Base-by-base conservation (phyloP, 2,797 vertebrate genomes). In the Bufotes viridis region DNA sequence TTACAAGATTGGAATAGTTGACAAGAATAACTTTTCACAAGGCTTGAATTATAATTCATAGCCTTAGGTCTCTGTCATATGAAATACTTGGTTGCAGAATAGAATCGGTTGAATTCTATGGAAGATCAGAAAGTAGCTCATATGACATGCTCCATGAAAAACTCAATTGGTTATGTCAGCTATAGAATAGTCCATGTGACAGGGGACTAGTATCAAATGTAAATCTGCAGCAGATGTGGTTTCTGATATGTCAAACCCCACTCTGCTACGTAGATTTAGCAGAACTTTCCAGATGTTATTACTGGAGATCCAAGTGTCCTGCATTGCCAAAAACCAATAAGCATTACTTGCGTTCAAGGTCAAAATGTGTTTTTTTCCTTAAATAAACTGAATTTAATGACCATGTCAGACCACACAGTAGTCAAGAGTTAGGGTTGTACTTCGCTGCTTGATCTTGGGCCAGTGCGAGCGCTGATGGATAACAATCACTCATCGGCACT, bases 91-190 rank as follows among this genome's bases (percentile, higher is more conserved):
- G 9, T 74, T 74, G 70, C 8, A 42, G 34, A 49, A 74, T 17
- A 74, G 18, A 74, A 74, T 42, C 1, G 17, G 70, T 74, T 42
- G 15, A 42, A 42, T 22, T 74, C 15, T 74, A 74, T 49, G 17
- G 26, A 34, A 49, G 70, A 49, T 15, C 70, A 74, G 69, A 70
- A 34, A 34, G 69, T 70, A 42, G 7, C 34, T 74, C 18, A 49
- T 74, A 20, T 74, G 70, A 72, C 69, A 72, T 72, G 69, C 69
- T 34, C 69, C 15, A 72, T 42, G 34, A 29, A 72, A 69, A 34
- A 72, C 24, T 1, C 34, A 29, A 69, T 69, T 69, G 67, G 67
- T 7, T 69, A 69, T 69, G 67, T 69, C 67, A 29, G 24, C 26
- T 69, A 69, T 26, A 69, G 24, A 69, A 69, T 69, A 69, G 26